Conservation (phyloP, 2,888 invertebrate species). For the Prosopocoilus inquinatus region DNA sequence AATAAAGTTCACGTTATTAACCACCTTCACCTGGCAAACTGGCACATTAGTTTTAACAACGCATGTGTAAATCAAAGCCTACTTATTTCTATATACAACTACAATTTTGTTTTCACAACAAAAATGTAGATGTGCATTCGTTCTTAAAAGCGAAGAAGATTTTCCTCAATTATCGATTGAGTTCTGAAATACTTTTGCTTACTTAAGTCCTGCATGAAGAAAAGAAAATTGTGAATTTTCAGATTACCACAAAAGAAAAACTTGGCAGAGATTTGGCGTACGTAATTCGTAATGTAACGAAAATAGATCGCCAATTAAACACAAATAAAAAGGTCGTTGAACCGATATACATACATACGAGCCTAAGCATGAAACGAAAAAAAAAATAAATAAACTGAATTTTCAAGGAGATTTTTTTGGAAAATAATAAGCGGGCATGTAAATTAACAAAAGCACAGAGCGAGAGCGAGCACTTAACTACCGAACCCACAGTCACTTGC, state of each 20-base stretch:
- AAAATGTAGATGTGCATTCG: too few relatives aligned
- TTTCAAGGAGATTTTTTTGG: neutral
- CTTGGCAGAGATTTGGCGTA: slow-evolving; percentile 13
- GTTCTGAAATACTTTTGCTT: too few relatives aligned
- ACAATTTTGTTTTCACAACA: too few relatives aligned
- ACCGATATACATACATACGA: slow-evolving; percentile 4
- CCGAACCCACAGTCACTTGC: slow-evolving; percentile 36
- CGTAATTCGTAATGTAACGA: slow-evolving; percentile 6
- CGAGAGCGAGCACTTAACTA: slow-evolving; percentile 23
- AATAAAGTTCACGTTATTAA: too few relatives aligned
- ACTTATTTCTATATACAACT: too few relatives aligned
- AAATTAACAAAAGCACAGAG: slow-evolving; percentile 12
- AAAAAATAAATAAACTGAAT: neutral
- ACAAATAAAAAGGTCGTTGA: slow-evolving; percentile 8
- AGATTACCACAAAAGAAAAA: slow-evolving; percentile 6
- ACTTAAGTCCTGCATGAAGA: neutral
- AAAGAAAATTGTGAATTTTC: slow-evolving; percentile 3
- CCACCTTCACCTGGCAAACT: too few relatives aligned
- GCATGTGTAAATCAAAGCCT: too few relatives aligned
- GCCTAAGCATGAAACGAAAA: slow-evolving; percentile 1
- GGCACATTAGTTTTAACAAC: too few relatives aligned
- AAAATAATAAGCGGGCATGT: neutral
- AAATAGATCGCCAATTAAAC: slow-evolving; percentile 11
- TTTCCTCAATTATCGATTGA: too few relatives aligned
- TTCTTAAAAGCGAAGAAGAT: too few relatives aligned